Base-by-base conservation (phyloP, 1,140 invertebrate species). In the Propsilocerus akamusi region DNA sequence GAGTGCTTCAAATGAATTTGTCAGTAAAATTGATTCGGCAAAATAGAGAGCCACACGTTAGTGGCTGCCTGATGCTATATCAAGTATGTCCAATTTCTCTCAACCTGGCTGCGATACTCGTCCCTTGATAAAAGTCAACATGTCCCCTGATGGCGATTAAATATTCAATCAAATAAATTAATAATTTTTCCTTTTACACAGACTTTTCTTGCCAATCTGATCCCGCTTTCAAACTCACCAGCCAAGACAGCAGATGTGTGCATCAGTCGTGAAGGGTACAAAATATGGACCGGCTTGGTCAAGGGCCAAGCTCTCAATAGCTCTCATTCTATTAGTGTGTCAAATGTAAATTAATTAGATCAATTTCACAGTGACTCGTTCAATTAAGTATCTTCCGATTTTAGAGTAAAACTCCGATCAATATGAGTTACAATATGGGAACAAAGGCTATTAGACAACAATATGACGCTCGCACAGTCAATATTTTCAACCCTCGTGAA, bases 101-200 rank as follows among this genome's bases (percentile, higher is more conserved):
- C 81, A 82, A 5, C 81, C 82, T 0, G 79, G 80, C 57, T 84
- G 82, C 4, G 71, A 62, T 5, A 64, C 59, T 4, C 57, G 60
- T 0, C 73, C 73, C 49, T 72, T 74, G 76, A 67, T 73, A 81
- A 52, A 79, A 74, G 53, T 81, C 79, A 2, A 70, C 69, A 1
- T 71, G 70, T 2, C 77, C 79, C 0, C 71, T 58, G n/a, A n/a
- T 0, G 72, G 62, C 3, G 64, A 57, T 17, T 63, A 61, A 47
- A 72, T 73, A 20, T 7, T 17, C 22, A 5, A 17, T 17, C 8
- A 7, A 6, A 41, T 37, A 37, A 20, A 41, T 12, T 37, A 41
- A 17, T 8, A 8, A 17, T 20, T 17, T 17, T 17, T 20, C 34
- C 34, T 41, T n/a, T n/a, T n/a, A n/a, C n/a, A n/a, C n/a, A n/a